Evolutionary conservation across 1,140 invertebrate genomes (phyloP), one percentile per base, ranked within the genome.

Genomic region (Drosophila obscura): DNA sequence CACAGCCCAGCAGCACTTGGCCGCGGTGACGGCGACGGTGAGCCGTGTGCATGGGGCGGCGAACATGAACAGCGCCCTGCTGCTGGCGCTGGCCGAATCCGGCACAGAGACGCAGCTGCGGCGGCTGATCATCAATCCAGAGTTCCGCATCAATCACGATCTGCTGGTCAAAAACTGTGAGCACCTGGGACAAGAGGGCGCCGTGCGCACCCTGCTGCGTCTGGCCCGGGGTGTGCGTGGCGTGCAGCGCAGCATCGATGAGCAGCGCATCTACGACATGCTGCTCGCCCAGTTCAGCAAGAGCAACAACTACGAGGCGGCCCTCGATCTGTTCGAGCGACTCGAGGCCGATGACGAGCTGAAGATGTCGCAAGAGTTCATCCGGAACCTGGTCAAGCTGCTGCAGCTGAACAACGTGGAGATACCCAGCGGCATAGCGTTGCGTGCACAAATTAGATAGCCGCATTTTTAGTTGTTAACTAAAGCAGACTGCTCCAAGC

Each of bases 221-320:
- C 59, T 93, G 63, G 91, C 90, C 0, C 69, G 91, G 9, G 90
- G 84, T 11, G 78, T 75, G 4, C 73, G 90, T 4, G 73, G 90
- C 4, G 48, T 92, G 0, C 57, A 87, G 26, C 66, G 84, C 1
- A 73, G 74, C 0, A 66, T 92, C 4, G 63, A 93, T 52, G 77
- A 91, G 68, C 68, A 85, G 65, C 59, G 79, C 15, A 81, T 94
- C 16, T 93, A 93, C 52, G 75, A 92, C 16, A 78, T 81, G 67
- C 79, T 93, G 6, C 75, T 94, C 63, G 66, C 79, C 11, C 81
- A 92, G 51, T 93, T 93, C 56, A 67, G 91, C 90, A 91, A 92
- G 84, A 65, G 49, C 15, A 92, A 91, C 56, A 88, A 93, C 69
- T 90, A 71, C 61, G 61, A 92, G 49, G 69, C 77, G 5, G 92